phyloP scores from a whole-genome alignment of 2,888 invertebrate genomes.

The Emmelina monodactyla region DNA sequence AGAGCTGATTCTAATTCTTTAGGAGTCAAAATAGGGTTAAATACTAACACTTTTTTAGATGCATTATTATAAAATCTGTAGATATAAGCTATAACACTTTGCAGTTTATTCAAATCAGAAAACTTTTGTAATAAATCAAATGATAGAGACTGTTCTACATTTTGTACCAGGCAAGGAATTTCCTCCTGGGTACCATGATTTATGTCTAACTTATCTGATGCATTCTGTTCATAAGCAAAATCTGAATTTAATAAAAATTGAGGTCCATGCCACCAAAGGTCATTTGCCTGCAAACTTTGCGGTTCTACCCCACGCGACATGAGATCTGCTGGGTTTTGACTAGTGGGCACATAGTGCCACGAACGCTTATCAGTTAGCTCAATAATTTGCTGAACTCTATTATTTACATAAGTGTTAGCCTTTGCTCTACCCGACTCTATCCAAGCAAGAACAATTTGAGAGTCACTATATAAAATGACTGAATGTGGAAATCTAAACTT shows the following conservation, averaged over 20 bases:
- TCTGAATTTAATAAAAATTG: neutral
- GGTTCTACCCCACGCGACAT: slow-evolving; percentile 2
- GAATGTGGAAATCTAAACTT: neutral
- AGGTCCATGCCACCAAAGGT: slow-evolving; percentile 2
- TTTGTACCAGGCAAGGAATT: neutral
- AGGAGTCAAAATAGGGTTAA: neutral
- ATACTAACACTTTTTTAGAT: neutral
- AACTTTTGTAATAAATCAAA: neutral
- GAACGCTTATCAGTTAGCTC: neutral
- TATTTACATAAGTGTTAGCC: neutral
- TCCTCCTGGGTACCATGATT: neutral
- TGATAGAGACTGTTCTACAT: neutral
- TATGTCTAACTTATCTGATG: neutral
- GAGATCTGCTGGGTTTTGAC: slow-evolving; percentile 5
- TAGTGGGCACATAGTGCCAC: slow-evolving; percentile 2
- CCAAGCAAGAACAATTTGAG: slow-evolving; percentile 7
- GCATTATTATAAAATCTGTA: slow-evolving; percentile 1
- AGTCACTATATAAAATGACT: slow-evolving; percentile 2
- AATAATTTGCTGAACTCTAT: slow-evolving; percentile 3
- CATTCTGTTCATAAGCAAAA: neutral
- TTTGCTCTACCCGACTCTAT: neutral
- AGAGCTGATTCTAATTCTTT: neutral
- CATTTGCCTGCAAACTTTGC: slow-evolving; percentile 1
- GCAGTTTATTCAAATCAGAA: neutral
- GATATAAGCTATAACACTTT: neutral